Base-by-base conservation (phyloP, 2,797 vertebrate species). In the Xyrichtys novacula region DNA sequence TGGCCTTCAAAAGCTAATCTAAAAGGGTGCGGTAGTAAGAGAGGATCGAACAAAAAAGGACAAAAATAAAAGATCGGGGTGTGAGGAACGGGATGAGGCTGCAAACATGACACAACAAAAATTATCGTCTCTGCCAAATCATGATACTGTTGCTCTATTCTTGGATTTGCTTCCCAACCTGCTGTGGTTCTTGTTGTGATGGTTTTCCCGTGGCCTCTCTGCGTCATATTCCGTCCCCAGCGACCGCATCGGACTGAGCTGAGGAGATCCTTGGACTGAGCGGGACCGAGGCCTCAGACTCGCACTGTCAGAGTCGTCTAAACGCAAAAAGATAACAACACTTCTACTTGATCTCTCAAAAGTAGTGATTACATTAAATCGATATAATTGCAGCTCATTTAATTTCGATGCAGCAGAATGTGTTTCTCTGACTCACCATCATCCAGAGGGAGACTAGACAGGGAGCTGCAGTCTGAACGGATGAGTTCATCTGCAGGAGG, bases 401-500 rank as follows among this genome's bases (percentile, higher is more conserved):
- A 19, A 31, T 44, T 63, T 65, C 1, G 52, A 15, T 22, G 23
- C 57, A 26, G 8, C 29, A 52, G 44, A 56, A 44, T n/a, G 20
- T 46, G 28, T 46, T 7, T 48, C 26, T 72, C 19, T 84, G 83
- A 93, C 93, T 85, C 93, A 98, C 97, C 93, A n/a, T 98, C 97
- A 38, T 99, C 97, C 63, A 94, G 88, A 5, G 95, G 95, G 64
- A 96, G 94, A 44, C 96, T 97, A 56, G 97, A 97, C 80, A 98
- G 83, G 25, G 97, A 98, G 86, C 96, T 97, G 49, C 95, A 97
- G 85, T 98, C 95, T 0, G 97, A 98, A 1, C 95, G 96, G 36
- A 95, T 85, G 12, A 96, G 94, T 73, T 97, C 97, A 93, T 99
- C 97, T 99, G 88, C 40, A 86, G 88, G 17, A 50, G 65, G 14